Conservation (phyloP, 2,113 vertebrate genomes). For the Tenebrosternarchus preto region DNA sequence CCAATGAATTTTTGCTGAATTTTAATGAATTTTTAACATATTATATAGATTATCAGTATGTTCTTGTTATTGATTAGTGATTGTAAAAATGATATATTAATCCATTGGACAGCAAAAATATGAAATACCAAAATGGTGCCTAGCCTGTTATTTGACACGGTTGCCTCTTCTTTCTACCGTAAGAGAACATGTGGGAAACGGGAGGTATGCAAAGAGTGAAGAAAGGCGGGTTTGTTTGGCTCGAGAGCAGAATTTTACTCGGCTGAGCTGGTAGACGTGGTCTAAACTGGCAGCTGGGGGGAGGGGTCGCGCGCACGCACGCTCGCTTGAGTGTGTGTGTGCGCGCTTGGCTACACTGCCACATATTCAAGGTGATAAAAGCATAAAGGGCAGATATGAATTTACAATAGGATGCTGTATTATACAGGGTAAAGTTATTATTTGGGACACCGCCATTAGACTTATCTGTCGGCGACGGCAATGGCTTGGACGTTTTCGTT, state of each 20-base stretch:
- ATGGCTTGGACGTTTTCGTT: constrained; percentile 42
- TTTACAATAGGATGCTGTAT: constrained; percentile 71
- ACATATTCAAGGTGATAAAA: constrained; percentile 78
- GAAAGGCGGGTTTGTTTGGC: constrained; percentile 31
- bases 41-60: background rate
- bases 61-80: background rate
- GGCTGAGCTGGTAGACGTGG: constrained; percentile 60
- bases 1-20: too few relatives aligned
- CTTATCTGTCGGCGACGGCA: constrained; percentile 48
- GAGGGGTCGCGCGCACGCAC: too few relatives aligned
- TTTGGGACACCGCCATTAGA: constrained; percentile 65
- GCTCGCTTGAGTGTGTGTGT: background rate
- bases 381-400: constrained; percentile 78
- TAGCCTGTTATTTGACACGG: constrained; percentile 20
- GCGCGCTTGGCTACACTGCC: constrained; percentile 66
- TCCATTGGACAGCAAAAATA: background rate
- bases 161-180: constrained; percentile 27
- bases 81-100: background rate
- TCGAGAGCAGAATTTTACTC: constrained; percentile 60
- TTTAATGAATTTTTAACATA: too few relatives aligned
- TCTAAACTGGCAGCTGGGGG: constrained; percentile 62
- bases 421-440: constrained; percentile 71
- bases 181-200: constrained; percentile 48
- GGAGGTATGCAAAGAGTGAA: background rate
- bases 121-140: background rate